A percentile compares a stretch with the other conserved stretches of the same genome.
These are phyloP conservation scores for Cheilosia vulpina DNA, from an alignment of 2,888 invertebrate species.

Conservation along the genomic window DNA sequence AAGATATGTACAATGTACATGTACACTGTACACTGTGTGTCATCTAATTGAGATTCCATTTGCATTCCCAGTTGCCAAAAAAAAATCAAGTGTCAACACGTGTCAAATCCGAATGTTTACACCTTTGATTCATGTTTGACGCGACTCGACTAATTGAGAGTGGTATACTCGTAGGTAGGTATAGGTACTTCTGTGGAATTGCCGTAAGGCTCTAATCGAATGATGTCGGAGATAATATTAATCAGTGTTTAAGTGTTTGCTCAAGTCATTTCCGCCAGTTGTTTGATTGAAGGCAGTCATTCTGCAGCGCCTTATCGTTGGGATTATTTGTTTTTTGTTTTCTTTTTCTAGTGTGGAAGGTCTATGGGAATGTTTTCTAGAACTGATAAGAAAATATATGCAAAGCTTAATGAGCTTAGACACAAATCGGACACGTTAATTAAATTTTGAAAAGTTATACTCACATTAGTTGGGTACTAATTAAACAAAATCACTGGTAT, in stretches of 20 bases:
- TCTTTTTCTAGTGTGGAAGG: not conserved
- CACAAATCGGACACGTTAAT: slow-evolving; percentile 46
- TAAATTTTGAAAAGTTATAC: slow-evolving; percentile 21
- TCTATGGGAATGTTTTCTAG: slow-evolving; percentile 3
- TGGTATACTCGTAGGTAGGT: too few species aligned
- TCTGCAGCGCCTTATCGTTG: slow-evolving; percentile 35
- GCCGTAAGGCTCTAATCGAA: slow-evolving; percentile 10
- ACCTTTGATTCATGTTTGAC: not conserved
- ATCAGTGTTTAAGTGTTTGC: slow-evolving; percentile 40
- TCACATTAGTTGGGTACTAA: too few species aligned
- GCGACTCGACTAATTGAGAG: not conserved
- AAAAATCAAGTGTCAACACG: not conserved
- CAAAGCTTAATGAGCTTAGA: slow-evolving; percentile 60
- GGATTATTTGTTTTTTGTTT: slow-evolving; percentile 31
- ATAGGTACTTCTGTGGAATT: not conserved
- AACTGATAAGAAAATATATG: slow-evolving; percentile 46
- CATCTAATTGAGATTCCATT: slow-evolving; percentile 49
- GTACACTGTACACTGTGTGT: not conserved
- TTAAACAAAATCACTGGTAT: too few species aligned
- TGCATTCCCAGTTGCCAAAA: slow-evolving; percentile 52
- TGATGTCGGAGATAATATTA: slow-evolving; percentile 35
- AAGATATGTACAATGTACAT: not conserved
- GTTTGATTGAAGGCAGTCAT: slow-evolving; percentile 37
- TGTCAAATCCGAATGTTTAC: slow-evolving; percentile 12
- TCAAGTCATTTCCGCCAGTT: slow-evolving; percentile 50